Evolutionary conservation across 2,888 invertebrate species (phyloP).

Genomic region (Caenorhabditis sp.): DNA sequence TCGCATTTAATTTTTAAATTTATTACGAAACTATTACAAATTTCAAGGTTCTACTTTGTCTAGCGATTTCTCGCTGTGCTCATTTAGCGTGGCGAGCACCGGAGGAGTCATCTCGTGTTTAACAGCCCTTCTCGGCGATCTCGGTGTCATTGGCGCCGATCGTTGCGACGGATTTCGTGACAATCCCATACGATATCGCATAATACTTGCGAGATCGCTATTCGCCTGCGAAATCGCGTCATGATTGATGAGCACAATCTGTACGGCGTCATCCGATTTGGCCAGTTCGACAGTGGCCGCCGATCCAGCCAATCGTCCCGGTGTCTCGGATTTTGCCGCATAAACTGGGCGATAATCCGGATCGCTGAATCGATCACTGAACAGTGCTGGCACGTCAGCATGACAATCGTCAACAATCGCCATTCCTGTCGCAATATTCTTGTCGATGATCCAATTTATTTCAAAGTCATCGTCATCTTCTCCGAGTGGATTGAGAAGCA

Average conservation of each 20-base stretch:
- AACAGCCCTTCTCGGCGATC: too few relatives aligned
- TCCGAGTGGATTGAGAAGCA: constrained; percentile 65
- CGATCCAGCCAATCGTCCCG: not conserved
- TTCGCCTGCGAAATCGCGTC: not conserved
- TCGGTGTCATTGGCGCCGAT: not conserved
- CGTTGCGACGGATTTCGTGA: not conserved
- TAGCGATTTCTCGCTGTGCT: too few relatives aligned
- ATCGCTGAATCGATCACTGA: constrained; percentile 46
- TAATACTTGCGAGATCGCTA: not conserved
- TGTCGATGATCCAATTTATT: constrained; percentile 54
- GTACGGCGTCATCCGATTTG: not conserved
- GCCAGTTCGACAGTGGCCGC: not conserved
- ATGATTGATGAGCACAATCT: not conserved
- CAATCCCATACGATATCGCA: not conserved
- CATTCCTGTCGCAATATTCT: constrained; percentile 52
- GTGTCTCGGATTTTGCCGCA: constrained; percentile 1
- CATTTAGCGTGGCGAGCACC: too few relatives aligned
- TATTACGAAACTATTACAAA: too few relatives aligned
- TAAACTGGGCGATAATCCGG: constrained; percentile 34
- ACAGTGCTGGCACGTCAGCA: constrained; percentile 19
- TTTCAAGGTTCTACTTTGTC: too few relatives aligned
- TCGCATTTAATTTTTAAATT: too few relatives aligned
- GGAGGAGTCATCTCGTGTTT: too few relatives aligned
- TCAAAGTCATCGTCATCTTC: constrained; percentile 69
- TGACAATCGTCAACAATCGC: constrained; percentile 47